These are phyloP conservation scores for Parotocinclus haroldoi DNA, from an alignment of 2,797 vertebrate genomes.

Conservation along the genomic window DNA sequence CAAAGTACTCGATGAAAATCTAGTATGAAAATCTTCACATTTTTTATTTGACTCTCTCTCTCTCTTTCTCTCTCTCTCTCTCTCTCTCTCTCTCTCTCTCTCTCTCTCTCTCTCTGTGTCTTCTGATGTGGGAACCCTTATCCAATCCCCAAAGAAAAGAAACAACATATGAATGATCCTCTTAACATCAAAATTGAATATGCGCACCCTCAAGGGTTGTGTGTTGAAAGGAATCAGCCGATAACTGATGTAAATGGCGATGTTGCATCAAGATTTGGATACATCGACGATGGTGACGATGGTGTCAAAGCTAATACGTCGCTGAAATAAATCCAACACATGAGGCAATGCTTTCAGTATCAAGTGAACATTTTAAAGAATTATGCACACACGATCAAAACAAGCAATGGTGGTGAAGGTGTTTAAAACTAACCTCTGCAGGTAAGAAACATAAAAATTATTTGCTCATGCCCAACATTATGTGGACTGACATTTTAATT, in stretches of 20 bases:
- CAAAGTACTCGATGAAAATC: too few species aligned
- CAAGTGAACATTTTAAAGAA: too few species aligned
- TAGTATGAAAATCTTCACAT: too few species aligned
- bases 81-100: not conserved
- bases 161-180: conserved; percentile 27
- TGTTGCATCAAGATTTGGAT: conserved; percentile 19
- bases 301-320: not conserved
- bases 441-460: too few species aligned
- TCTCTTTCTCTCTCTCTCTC: not conserved
- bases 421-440: too few species aligned
- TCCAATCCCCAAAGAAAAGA: not conserved
- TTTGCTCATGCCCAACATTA: too few species aligned
- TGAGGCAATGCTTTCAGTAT: too few species aligned
- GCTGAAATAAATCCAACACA: too few species aligned
- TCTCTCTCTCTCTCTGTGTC: not conserved
- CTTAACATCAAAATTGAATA: conserved; percentile 4
- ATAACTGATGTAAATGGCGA: conserved; percentile 3
- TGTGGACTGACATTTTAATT: too few species aligned
- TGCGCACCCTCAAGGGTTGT: not conserved
- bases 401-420: too few species aligned
- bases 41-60: not conserved
- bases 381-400: too few species aligned
- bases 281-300: not conserved
- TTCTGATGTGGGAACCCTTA: conserved; percentile 4
- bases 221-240: not conserved